phyloP scores from a whole-genome alignment of 2,113 vertebrate genomes.

The Conger conger region DNA sequence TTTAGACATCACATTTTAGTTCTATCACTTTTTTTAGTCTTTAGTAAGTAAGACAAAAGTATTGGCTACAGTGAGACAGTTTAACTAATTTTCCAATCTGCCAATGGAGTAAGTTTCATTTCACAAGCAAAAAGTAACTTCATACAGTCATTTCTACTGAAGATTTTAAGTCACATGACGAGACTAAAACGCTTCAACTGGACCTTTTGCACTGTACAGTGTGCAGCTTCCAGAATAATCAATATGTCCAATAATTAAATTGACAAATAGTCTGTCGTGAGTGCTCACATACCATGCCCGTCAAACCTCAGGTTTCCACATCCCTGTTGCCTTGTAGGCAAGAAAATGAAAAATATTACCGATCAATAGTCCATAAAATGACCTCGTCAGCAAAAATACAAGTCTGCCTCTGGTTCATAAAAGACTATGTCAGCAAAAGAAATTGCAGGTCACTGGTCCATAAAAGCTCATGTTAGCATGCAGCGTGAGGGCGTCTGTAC shows the following conservation, averaged over 20 bases:
- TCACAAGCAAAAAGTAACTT: too few relatives aligned
- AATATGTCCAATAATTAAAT: slow-evolving; percentile 9
- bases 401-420: neutral
- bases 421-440: neutral
- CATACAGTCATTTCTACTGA: too few relatives aligned
- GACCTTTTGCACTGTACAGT: neutral
- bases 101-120: too few relatives aligned
- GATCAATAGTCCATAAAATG: neutral
- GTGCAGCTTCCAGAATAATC: neutral
- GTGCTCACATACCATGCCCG: neutral
- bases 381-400: neutral
- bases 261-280: neutral
- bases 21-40: too few relatives aligned
- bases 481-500: neutral
- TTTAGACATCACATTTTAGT: too few relatives aligned
- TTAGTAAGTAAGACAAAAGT: too few relatives aligned
- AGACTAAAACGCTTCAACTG: too few relatives aligned
- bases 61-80: too few relatives aligned
- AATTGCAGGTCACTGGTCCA: neutral
- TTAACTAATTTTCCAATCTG: too few relatives aligned
- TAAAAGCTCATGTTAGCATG: neutral
- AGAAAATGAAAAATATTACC: slow-evolving; percentile 18
- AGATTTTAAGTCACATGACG: too few relatives aligned
- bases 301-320: neutral
- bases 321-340: neutral